phyloP scores from a whole-genome alignment of 2,113 vertebrate genomes.

The Rhinopomastus cyanomelas region DNA sequence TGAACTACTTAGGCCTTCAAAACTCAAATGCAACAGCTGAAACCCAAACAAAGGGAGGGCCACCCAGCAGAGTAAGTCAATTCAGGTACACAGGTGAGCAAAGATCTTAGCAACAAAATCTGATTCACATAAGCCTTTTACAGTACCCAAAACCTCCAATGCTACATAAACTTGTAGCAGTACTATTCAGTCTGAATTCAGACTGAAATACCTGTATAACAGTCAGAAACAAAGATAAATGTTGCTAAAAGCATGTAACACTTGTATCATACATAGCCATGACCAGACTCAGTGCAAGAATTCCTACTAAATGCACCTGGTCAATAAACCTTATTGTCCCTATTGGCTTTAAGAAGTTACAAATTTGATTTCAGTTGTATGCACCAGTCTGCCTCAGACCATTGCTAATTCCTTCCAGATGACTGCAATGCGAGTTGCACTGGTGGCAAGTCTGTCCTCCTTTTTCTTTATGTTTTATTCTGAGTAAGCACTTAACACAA shows the following conservation, averaged over 20 bases:
- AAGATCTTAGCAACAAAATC: neutral
- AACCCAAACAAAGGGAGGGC: neutral
- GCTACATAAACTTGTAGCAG: too few relatives aligned
- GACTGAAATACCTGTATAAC: neutral
- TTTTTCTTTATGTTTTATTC: slow-evolving; percentile 26
- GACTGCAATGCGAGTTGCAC: neutral
- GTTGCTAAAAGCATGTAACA: neutral
- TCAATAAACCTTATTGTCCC: neutral
- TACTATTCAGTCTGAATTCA: neutral
- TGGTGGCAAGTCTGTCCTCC: neutral
- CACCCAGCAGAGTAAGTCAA: neutral
- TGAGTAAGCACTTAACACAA: slow-evolving; percentile 1
- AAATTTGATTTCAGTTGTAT: neutral
- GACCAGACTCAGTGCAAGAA: neutral
- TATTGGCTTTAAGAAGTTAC: neutral
- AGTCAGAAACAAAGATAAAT: neutral
- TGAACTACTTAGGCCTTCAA: neutral
- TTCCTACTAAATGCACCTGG: neutral
- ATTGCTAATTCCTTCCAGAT: slow-evolving; percentile 36
- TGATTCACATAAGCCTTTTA: neutral
- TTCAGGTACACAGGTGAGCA: neutral
- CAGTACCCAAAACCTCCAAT: neutral
- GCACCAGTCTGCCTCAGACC: slow-evolving; percentile 11
- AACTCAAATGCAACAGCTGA: neutral
- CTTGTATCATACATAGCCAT: neutral